Conservation (phyloP, 2,888 invertebrate species). For the Byasa hedistus region DNA sequence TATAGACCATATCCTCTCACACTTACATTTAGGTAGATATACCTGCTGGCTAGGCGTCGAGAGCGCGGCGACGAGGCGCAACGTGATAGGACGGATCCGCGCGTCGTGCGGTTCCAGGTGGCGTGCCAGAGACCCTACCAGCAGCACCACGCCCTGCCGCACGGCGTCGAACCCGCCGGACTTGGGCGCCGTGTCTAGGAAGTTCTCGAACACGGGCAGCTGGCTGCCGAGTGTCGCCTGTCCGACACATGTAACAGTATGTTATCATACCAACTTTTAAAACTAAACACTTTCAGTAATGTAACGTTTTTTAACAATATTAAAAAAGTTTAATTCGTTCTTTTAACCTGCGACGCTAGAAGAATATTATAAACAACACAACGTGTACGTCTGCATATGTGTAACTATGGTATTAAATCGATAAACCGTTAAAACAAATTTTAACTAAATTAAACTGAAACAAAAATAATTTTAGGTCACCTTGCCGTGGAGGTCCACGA, state of each 20-base stretch:
- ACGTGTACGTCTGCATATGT: too few relatives aligned
- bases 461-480: slow-evolving; percentile 50
- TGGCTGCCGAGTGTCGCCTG: slow-evolving; percentile 85
- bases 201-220: slow-evolving; percentile 95
- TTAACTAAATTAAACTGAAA: too few relatives aligned
- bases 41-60: slow-evolving; percentile 98
- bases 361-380: too few relatives aligned
- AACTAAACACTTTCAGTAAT: too few relatives aligned
- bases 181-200: slow-evolving; percentile 95
- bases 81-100: slow-evolving; percentile 95
- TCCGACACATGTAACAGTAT: too few relatives aligned
- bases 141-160: slow-evolving; percentile 96
- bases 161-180: slow-evolving; percentile 94
- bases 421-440: too few relatives aligned
- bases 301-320: too few relatives aligned
- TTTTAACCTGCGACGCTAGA: too few relatives aligned
- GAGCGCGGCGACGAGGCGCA: slow-evolving; percentile 92
- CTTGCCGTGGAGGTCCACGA: slow-evolving; percentile 96
- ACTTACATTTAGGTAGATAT: neutral
- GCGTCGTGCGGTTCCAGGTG: slow-evolving; percentile 95
- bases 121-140: slow-evolving; percentile 98
- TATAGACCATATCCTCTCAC: too few relatives aligned
- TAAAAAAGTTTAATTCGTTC: too few relatives aligned
- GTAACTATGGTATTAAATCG: too few relatives aligned
- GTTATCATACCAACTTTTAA: too few relatives aligned